Evolutionary conservation across 2,797 vertebrate species (phyloP).

Genomic region (Crocodylus rhombifer): DNA sequence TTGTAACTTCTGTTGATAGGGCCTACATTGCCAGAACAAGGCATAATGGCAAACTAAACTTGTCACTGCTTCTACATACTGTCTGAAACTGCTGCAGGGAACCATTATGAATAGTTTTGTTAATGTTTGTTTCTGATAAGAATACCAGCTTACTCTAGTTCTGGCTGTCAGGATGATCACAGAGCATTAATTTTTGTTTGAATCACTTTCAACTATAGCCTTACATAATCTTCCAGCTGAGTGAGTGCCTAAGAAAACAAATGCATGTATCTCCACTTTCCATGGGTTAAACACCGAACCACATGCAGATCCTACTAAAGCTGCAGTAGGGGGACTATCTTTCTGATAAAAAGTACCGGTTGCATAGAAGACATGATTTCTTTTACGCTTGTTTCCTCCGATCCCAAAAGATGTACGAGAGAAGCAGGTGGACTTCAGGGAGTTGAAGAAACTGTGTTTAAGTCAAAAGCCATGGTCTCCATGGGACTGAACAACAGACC

Average conservation of each 20-base stretch:
- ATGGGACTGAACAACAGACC: slow-evolving; percentile 32
- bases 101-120: background rate
- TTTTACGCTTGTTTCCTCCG: slow-evolving; percentile 5
- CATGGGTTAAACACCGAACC: background rate
- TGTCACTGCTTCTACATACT: background rate
- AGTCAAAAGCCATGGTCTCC: slow-evolving; percentile 56
- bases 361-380: background rate
- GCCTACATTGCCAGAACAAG: background rate
- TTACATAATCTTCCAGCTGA: background rate
- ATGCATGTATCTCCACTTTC: background rate
- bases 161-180: background rate
- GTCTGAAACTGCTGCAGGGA: background rate
- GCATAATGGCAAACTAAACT: background rate
- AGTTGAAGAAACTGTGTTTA: slow-evolving; percentile 30
- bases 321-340: background rate
- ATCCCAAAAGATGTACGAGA: background rate
- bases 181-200: background rate
- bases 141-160: background rate
- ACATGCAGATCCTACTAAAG: background rate
- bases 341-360: background rate
- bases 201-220: background rate
- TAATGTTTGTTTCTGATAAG: slow-evolving; percentile 36
- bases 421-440: slow-evolving; percentile 27
- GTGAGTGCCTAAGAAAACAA: background rate
- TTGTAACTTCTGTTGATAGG: background rate